Conservation (phyloP, 2,797 vertebrate species). For the Micrastur ruficollis region DNA sequence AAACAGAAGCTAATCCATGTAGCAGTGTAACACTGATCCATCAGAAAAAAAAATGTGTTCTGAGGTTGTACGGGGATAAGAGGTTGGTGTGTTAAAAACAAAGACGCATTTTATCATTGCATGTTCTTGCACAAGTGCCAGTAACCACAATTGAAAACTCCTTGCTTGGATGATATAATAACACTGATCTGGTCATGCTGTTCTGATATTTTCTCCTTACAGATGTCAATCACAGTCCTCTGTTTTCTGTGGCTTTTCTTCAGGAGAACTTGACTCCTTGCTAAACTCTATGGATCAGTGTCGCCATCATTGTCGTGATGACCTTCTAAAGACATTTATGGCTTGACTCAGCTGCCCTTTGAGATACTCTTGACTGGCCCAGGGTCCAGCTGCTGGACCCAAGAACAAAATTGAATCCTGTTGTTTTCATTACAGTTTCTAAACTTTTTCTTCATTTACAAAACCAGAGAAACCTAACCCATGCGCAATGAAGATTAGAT, state of each 20-base stretch:
- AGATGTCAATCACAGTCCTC: background rate
- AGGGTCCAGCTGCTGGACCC: background rate
- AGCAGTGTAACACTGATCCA: background rate
- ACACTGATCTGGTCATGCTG: background rate
- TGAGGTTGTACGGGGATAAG: background rate
- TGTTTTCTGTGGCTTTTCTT: background rate
- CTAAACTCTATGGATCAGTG: background rate
- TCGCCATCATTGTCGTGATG: rapidly evolving
- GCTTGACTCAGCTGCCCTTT: background rate
- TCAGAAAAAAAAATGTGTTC: background rate
- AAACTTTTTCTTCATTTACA: background rate
- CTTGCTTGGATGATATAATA: background rate
- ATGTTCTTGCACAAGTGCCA: background rate
- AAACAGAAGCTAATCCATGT: background rate
- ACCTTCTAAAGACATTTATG: background rate
- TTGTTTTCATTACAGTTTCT: background rate
- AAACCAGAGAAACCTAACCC: background rate
- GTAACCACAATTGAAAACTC: background rate
- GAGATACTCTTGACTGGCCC: background rate
- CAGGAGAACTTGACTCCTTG: background rate
- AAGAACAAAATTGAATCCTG: background rate
- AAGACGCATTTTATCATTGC: background rate
- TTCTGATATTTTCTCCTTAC: background rate
- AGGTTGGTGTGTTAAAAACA: background rate
- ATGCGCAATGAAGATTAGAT: background rate